These are phyloP conservation scores for Cyanoramphus novaezelandiae DNA, from an alignment of 2,113 vertebrate genomes.

Conservation along the genomic window DNA sequence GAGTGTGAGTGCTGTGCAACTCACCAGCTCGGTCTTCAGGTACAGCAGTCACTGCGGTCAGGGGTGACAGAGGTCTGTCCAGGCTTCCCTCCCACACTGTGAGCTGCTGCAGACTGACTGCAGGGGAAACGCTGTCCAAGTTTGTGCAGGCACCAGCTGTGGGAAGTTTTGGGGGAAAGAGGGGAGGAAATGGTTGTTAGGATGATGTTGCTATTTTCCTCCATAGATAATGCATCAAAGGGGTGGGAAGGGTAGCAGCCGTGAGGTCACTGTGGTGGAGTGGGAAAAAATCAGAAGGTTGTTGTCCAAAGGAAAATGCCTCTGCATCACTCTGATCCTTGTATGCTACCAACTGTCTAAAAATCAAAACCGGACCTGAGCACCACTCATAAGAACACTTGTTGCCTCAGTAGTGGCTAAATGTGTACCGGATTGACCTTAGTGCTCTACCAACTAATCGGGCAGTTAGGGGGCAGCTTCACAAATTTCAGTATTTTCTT, in stretches of 20 bases:
- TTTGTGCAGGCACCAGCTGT: neutral
- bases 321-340: neutral
- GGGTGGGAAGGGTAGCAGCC: neutral
- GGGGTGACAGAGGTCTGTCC: neutral
- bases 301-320: neutral
- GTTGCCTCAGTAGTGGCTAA: neutral
- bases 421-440: neutral
- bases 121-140: neutral
- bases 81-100: neutral
- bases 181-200: neutral
- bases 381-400: neutral
- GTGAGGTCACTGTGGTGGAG: neutral
- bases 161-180: neutral
- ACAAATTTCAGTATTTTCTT: neutral
- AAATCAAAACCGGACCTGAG: neutral
- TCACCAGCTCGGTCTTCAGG: neutral
- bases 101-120: neutral
- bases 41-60: neutral
- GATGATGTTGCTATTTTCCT: neutral
- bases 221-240: neutral
- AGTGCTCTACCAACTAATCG: accelerated
- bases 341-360: neutral
- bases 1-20: accelerated
- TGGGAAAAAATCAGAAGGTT: neutral
- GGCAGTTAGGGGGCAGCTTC: neutral